phyloP scores from a whole-genome alignment of 2,113 vertebrate genomes.

The Phylloscopus trochiloides region DNA sequence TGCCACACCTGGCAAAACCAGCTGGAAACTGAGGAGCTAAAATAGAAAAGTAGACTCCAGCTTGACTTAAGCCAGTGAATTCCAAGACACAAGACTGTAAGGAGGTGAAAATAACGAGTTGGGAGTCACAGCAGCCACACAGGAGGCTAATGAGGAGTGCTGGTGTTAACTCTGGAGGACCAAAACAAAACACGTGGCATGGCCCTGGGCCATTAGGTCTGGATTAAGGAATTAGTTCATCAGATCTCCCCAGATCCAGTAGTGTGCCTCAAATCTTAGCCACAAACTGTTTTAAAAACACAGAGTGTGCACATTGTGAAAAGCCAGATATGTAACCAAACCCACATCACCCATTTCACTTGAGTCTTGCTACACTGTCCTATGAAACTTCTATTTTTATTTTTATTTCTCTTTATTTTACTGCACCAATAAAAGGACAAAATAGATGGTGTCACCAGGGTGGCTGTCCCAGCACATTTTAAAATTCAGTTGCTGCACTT shows the following conservation, averaged over 20 bases:
- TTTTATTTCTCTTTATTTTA: background rate
- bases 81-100: accelerated
- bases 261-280: background rate
- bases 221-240: background rate
- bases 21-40: background rate
- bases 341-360: background rate
- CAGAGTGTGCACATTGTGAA: background rate
- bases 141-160: background rate
- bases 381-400: background rate
- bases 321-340: background rate
- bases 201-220: background rate
- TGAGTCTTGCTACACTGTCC: background rate
- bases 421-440: background rate
- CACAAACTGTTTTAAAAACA: background rate
- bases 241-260: background rate
- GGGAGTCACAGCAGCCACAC: background rate
- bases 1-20: background rate
- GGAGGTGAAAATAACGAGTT: background rate
- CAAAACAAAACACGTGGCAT: background rate
- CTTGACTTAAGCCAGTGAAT: background rate
- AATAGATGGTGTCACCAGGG: background rate
- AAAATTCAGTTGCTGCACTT: background rate
- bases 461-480: background rate
- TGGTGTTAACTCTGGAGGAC: background rate
- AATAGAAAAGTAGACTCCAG: background rate